phyloP scores from a whole-genome alignment of 1,140 invertebrate genomes.

The Meteorus sp. region DNA sequence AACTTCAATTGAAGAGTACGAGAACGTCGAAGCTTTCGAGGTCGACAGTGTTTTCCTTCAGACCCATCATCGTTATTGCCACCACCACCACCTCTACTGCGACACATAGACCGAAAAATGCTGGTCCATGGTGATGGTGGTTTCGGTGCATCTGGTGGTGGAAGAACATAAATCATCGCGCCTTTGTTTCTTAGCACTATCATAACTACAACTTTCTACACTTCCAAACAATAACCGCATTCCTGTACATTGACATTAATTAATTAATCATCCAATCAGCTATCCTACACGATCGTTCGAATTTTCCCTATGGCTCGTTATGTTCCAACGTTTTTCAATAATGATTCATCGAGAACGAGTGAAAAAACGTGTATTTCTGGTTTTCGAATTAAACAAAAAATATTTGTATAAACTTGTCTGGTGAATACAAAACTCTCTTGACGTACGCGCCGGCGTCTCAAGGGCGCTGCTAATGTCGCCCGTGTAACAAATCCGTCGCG shows the following conservation, averaged over 20 bases:
- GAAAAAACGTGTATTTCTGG: slow-evolving; percentile 17
- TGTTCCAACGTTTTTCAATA: too few species aligned
- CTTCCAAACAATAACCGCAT: neutral
- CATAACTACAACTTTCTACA: too few species aligned
- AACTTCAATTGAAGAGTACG: slow-evolving; percentile 21
- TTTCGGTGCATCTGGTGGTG: slow-evolving; percentile 55
- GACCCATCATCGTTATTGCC: neutral
- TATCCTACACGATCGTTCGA: neutral
- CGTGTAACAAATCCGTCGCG: neutral
- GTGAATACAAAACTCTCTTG: neutral
- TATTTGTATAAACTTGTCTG: slow-evolving; percentile 15
- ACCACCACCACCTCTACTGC: neutral
- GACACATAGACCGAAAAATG: slow-evolving; percentile 39
- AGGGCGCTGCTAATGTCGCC: neutral
- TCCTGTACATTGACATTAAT: neutral
- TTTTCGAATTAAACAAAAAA: slow-evolving; percentile 2
- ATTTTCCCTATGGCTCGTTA: neutral
- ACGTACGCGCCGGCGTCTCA: neutral
- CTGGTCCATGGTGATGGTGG: slow-evolving; percentile 60
- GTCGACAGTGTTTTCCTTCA: slow-evolving; percentile 13
- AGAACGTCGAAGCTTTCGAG: slow-evolving; percentile 19
- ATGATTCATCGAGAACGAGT: neutral
- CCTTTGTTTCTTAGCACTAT: slow-evolving; percentile 45
- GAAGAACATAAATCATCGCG: slow-evolving; percentile 56
- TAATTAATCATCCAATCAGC: neutral